Evolutionary conservation across 1,140 invertebrate species (phyloP), one percentile per base, ranked within the genome.

Genomic region (Bursaphelenchus mucronatus): DNA sequence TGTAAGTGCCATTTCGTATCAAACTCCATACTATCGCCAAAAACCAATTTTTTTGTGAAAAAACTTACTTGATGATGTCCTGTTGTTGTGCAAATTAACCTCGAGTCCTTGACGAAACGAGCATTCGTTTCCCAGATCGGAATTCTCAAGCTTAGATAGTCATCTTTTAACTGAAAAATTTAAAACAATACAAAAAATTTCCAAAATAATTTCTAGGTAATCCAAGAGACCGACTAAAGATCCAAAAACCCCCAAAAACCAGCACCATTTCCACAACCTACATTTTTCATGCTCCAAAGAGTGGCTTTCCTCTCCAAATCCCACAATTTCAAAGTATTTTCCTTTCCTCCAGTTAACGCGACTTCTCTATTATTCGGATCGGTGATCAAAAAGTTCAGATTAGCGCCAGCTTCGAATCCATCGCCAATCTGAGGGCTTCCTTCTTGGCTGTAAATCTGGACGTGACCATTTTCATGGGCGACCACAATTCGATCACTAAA

Each of bases 241-340:
- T n/a, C n/a, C n/a, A n/a, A n/a, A n/a, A n/a, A n/a, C n/a, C n/a
- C n/a, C n/a, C n/a, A n/a, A n/a, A n/a, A n/a, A n/a, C n/a, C n/a
- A n/a, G n/a, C n/a, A n/a, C n/a, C n/a, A n/a, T n/a, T n/a, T 17
- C 10, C 9, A 17, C 8, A 3, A 44, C 15, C 21, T 43, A 72
- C 70, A 63, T 73, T 73, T 62, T 71, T 75, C 5, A 71, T 65
- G 21, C 52, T 54, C 44, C 69, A 73, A 44, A 63, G 53, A 19
- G 49, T 45, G 45, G 65, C 53, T 39, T 55, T 21, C 13, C 41
- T 52, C 5, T 44, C 55, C 7, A 73, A 41, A 63, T 73, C 66
- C 71, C 71, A 73, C 8, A 74, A 10, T 57, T 73, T 73, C 15
- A 73, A 49, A 13, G 49, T 44, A 63, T 74, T 73, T 52, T 73